Percentiles rank a stretch among this genome's conserved stretches.
Evolutionary conservation across 2,113 vertebrate genomes (phyloP).

Genomic region (Caranx melampygus): DNA sequence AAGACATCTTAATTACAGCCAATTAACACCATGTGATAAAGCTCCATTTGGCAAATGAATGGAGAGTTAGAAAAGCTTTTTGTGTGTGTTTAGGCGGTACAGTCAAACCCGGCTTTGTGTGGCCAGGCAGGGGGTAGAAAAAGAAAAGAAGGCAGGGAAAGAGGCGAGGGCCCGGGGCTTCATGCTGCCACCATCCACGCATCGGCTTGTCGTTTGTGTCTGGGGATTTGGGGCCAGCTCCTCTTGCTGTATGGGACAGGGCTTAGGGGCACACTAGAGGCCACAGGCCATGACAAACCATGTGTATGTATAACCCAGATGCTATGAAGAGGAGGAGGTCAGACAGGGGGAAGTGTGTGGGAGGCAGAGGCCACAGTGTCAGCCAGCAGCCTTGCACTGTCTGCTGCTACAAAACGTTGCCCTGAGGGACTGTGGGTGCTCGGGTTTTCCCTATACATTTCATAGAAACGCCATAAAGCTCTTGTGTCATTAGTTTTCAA

Average conservation of each 20-base stretch:
- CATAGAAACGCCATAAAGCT: constrained; percentile 54
- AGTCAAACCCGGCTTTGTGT: constrained; percentile 67
- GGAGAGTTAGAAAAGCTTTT: constrained; percentile 51
- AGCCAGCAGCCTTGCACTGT: constrained; percentile 50
- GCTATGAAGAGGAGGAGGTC: constrained; percentile 73
- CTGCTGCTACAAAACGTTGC: constrained; percentile 63
- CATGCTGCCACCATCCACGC: constrained; percentile 55
- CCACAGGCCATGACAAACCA: constrained; percentile 65
- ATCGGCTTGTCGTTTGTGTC: constrained; percentile 52
- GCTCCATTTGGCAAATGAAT: constrained; percentile 59
- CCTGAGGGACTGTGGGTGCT: constrained; percentile 56
- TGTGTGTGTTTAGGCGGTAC: constrained; percentile 35
- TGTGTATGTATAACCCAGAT: constrained; percentile 78
- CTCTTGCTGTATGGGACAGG: constrained; percentile 32
- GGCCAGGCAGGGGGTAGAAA: constrained; percentile 30
- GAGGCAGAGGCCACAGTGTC: constrained; percentile 37
- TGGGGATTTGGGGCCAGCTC: constrained; percentile 55
- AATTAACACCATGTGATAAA: constrained; percentile 73
- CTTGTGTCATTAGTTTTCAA: constrained; percentile 66
- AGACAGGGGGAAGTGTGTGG: constrained; percentile 39
- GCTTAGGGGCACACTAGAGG: constrained; percentile 50
- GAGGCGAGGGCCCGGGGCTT: constrained; percentile 6
- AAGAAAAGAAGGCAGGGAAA: constrained; percentile 26
- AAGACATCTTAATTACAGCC: constrained; percentile 66
- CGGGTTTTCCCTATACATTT: constrained; percentile 47